phyloP scores from a whole-genome alignment of 2,797 vertebrate species.

The Neoniphon sammara region DNA sequence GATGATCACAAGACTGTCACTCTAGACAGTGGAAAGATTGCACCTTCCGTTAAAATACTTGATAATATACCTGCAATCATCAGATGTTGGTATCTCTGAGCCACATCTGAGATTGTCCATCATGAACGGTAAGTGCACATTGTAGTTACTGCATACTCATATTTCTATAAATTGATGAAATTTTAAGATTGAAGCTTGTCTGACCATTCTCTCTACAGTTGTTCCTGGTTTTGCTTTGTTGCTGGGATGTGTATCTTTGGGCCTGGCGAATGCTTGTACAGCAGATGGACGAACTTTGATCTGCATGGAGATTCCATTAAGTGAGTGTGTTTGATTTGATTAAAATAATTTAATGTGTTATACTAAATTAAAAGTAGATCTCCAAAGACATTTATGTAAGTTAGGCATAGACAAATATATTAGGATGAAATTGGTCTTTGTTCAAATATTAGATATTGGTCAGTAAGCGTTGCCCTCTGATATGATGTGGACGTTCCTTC shows the following conservation, averaged over 20 bases:
- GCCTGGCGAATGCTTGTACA: conserved; percentile 31
- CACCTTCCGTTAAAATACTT: too few species aligned
- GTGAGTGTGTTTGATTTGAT: conserved; percentile 55
- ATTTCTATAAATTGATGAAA: not conserved
- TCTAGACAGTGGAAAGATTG: not conserved
- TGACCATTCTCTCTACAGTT: conserved; percentile 30
- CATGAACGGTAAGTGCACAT: conserved; percentile 74
- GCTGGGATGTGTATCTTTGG: conserved; percentile 45
- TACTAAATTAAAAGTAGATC: too few species aligned
- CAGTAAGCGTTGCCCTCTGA: too few species aligned
- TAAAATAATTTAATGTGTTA: not conserved
- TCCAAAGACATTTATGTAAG: too few species aligned
- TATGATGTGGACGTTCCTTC: too few species aligned
- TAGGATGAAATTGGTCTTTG: not conserved
- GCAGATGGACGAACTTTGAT: conserved; percentile 41
- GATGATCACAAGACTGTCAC: conserved; percentile 31
- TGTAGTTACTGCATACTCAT: not conserved
- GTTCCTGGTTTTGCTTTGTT: conserved; percentile 45
- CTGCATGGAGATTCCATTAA: conserved; percentile 65
- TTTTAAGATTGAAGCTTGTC: not conserved
- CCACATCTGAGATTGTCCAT: conserved; percentile 1
- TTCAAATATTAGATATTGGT: not conserved
- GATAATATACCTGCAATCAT: not conserved
- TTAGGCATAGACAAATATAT: too few species aligned
- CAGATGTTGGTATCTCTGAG: not conserved